These are phyloP conservation scores for Sminthurinus signatus DNA, from an alignment of 1,140 invertebrate species.

Conservation along the genomic window DNA sequence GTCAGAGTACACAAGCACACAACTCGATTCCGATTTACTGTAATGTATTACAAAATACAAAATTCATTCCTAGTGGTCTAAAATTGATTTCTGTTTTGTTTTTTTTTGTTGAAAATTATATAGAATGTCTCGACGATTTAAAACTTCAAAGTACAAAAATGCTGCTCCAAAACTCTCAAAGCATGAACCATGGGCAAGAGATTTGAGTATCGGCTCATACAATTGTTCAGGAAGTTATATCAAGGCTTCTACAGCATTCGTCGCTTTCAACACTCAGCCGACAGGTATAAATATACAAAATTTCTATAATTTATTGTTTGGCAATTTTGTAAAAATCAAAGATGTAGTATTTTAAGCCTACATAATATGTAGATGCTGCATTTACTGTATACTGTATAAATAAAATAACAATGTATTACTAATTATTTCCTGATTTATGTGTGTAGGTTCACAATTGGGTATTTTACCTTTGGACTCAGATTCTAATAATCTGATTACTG, in stretches of 20 bases:
- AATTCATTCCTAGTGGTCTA: too few relatives aligned
- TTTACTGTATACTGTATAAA: too few relatives aligned
- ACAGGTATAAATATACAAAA: slow-evolving; percentile 49
- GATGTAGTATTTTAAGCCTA: too few relatives aligned
- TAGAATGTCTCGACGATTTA: slow-evolving; percentile 92
- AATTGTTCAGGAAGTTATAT: slow-evolving; percentile 91
- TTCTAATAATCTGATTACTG: neutral
- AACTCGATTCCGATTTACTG: too few relatives aligned
- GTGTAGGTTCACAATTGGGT: slow-evolving; percentile 33
- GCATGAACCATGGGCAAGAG: slow-evolving; percentile 78
- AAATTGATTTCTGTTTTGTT: too few relatives aligned
- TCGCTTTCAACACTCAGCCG: slow-evolving; percentile 89
- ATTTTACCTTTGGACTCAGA: slow-evolving; percentile 29
- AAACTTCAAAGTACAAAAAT: slow-evolving; percentile 96
- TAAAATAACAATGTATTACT: too few relatives aligned
- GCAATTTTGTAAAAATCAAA: too few relatives aligned
- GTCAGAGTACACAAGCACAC: too few relatives aligned
- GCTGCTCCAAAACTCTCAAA: slow-evolving; percentile 86
- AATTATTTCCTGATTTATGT: neutral
- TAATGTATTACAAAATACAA: too few relatives aligned
- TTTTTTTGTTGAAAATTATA: too few relatives aligned
- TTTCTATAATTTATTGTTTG: too few relatives aligned
- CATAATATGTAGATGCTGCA: too few relatives aligned
- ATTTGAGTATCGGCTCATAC: slow-evolving; percentile 81
- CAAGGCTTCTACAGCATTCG: slow-evolving; percentile 80